Evolutionary conservation across 2,888 invertebrate species (phyloP).

Genomic region (Pristionchus fissidentatus): DNA sequence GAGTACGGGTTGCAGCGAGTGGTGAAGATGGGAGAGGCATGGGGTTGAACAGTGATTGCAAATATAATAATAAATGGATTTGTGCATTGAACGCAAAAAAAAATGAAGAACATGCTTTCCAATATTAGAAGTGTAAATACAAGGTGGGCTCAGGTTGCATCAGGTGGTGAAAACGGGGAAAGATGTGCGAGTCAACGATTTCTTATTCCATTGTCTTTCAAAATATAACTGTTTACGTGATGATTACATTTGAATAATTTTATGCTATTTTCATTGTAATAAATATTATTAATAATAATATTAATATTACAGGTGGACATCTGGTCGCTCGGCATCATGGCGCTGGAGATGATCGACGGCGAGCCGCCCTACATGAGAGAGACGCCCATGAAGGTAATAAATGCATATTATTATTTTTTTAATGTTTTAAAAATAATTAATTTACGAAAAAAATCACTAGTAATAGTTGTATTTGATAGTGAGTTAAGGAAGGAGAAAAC

Average conservation of each 20-base stretch:
- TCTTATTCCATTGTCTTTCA: neutral
- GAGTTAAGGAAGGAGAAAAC: neutral
- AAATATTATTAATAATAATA: too few relatives aligned
- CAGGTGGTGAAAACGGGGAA: too few relatives aligned
- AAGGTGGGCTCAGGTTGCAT: neutral
- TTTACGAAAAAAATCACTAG: neutral
- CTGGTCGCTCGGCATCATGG: slow-evolving; percentile 93
- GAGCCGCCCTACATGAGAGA: slow-evolving; percentile 94
- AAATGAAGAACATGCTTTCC: neutral
- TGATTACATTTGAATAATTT: neutral
- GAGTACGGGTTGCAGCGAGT: neutral
- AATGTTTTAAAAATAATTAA: neutral
- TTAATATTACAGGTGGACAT: slow-evolving; percentile 88
- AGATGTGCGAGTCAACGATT: too few relatives aligned
- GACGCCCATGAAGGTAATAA: slow-evolving; percentile 81
- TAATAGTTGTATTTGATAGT: neutral
- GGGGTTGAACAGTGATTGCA: neutral
- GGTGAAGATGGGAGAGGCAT: too few relatives aligned
- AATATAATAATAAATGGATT: neutral
- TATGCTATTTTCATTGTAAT: too few relatives aligned
- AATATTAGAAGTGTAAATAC: neutral
- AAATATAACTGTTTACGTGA: neutral
- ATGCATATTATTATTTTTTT: too few relatives aligned
- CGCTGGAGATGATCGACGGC: slow-evolving; percentile 96
- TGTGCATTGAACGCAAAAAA: too few relatives aligned